A percentile compares a stretch with the other conserved stretches of the same genome.
phyloP scores from a whole-genome alignment of 2,888 invertebrate species.

The Watsonalla cultraria region DNA sequence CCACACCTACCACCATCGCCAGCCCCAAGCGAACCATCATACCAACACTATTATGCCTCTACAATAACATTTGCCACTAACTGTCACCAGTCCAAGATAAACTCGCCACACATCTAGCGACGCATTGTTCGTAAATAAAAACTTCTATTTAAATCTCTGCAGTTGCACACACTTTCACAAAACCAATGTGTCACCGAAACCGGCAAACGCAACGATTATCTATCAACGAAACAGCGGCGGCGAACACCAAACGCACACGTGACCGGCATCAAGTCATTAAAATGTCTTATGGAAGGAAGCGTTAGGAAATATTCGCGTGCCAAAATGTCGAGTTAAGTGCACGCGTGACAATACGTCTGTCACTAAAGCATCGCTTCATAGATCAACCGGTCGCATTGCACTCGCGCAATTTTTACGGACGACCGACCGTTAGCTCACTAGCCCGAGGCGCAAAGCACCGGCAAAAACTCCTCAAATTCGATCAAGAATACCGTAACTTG shows the following conservation, averaged over 20 bases:
- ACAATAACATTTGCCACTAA: conserved; percentile 21
- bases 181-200: conserved; percentile 49
- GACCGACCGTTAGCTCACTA: conserved; percentile 14
- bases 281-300: conserved; percentile 14
- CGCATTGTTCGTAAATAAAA: conserved; percentile 60
- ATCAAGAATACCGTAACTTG: conserved; percentile 36
- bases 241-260: conserved; percentile 4
- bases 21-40: conserved; percentile 68
- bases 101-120: conserved; percentile 19
- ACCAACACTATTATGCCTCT: conserved; percentile 16
- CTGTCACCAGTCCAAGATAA: conserved; percentile 37
- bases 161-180: conserved; percentile 54
- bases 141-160: conserved; percentile 60
- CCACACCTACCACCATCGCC: conserved; percentile 75
- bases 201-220: conserved; percentile 43
- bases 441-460: conserved; percentile 11
- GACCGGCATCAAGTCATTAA: conserved; percentile 11
- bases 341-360: conserved; percentile 18
- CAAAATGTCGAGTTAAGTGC: conserved; percentile 23
- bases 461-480: conserved; percentile 4
- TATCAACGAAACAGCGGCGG: conserved; percentile 39
- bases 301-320: conserved; percentile 22
- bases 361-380: conserved; percentile 24
- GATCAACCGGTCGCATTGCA: conserved; percentile 17
- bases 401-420: conserved; percentile 16